Evolutionary conservation across 2,888 invertebrate genomes (phyloP), one percentile per base, ranked within the genome.

Genomic region (Celastrina argiolus): DNA sequence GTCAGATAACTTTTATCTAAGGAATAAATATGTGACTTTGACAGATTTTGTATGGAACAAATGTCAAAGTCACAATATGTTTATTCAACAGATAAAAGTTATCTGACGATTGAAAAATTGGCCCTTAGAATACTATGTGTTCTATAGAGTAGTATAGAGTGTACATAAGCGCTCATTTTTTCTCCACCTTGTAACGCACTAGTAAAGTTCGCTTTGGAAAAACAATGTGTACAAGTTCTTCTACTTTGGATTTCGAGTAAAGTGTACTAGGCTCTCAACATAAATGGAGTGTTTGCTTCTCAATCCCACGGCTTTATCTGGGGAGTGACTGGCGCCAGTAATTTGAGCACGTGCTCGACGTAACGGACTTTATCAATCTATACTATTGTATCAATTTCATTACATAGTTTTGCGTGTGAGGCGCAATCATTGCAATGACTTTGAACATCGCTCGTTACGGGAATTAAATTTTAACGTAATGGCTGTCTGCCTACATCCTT

Each of bases 281-380:
- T 39, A 61, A 61, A 61, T 61, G 18, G 22, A 61, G 34, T 61
- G 36, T 61, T 39, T 22, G 39, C 14, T 61, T 22, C 22, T 36
- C 36, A 61, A 61, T 39, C 26, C 36, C 51, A 22, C 18, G 3
- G 22, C 31, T 22, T 39, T 61, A 61, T 61, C 61, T 61, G 61
- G 73, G 74, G 77, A 76, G 76, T 73, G 76, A 71, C 72, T 61
- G 61, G 73, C 74, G 76, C 76, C 76, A 74, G 76, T 71, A 72
- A 69, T 70, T 61, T 39, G 70, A 71, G 70, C 73, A 72, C 71
- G 74, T 69, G 76, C 64, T 68, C 64, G 64, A 67, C 67, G 67
- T 66, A 28, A 61, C 56, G 66, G 66, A 64, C 66, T 10, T 22
- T 22, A 39, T 39, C 61, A 61, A 36, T 61, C 39, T 39, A 36